phyloP scores from a whole-genome alignment of 2,797 vertebrate genomes.

The Enteromius afrohamiltoni region DNA sequence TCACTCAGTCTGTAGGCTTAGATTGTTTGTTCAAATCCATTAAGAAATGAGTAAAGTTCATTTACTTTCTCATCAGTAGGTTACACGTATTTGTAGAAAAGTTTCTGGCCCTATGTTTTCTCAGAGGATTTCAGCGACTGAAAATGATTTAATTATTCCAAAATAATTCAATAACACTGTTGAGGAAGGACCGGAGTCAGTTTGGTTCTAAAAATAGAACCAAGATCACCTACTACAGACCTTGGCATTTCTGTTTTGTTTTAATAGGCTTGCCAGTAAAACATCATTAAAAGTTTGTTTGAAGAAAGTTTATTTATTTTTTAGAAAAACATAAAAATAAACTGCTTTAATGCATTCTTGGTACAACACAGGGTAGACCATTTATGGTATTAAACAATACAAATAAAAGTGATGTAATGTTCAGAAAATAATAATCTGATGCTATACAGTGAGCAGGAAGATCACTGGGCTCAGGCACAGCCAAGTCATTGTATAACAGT shows the following conservation, averaged over 20 bases:
- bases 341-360: conserved; percentile 22
- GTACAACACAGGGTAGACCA: conserved; percentile 13
- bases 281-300: not conserved
- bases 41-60: not conserved
- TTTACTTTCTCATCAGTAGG: not conserved
- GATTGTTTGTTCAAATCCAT: not conserved
- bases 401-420: conserved; percentile 13
- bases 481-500: conserved; percentile 46
- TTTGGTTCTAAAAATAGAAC: not conserved
- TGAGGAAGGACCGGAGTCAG: not conserved
- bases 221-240: not conserved
- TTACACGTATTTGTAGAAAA: not conserved
- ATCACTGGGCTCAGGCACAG: conserved; percentile 61
- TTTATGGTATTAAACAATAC: conserved; percentile 19
- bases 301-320: conserved; percentile 10
- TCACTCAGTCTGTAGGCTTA: not conserved
- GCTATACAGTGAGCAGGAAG: conserved; percentile 25
- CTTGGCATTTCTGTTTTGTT: not conserved
- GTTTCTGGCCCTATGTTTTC: not conserved
- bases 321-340: conserved; percentile 43
- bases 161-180: not conserved
- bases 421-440: conserved; percentile 30
- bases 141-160: not conserved
- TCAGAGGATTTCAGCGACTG: not conserved
- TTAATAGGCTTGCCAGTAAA: not conserved